Evolutionary conservation across 1,140 invertebrate species (phyloP).

Genomic region (Temnothorax longispinosus): DNA sequence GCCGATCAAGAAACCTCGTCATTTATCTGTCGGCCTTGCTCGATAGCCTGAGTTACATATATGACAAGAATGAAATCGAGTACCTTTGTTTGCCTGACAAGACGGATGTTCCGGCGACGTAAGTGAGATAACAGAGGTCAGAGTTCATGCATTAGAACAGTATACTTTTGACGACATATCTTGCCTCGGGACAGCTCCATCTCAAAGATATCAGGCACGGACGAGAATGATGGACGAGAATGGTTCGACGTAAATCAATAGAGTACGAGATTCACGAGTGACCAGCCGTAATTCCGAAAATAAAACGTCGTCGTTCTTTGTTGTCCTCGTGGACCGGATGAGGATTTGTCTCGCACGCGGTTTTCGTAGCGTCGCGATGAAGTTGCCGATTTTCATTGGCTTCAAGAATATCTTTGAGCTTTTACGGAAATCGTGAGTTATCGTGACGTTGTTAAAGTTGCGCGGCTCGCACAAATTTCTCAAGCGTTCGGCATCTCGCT

Average conservation of each 20-base stretch:
- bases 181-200: conserved; percentile 41
- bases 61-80: conserved; percentile 49
- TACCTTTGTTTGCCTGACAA: conserved; percentile 48
- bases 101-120: conserved; percentile 52
- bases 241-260: conserved; percentile 69
- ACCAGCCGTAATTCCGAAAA: conserved; percentile 31
- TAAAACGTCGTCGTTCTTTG: conserved; percentile 15
- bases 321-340: neutral
- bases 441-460: conserved; percentile 17
- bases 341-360: neutral
- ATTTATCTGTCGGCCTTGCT: conserved; percentile 3
- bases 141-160: conserved; percentile 65
- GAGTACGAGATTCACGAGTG: conserved; percentile 45
- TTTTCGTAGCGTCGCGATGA: neutral
- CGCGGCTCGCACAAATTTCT: conserved; percentile 16
- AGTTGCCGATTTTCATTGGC: neutral
- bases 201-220: conserved; percentile 47
- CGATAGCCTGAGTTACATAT: conserved; percentile 13
- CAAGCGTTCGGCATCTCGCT: conserved; percentile 39
- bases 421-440: conserved; percentile 3
- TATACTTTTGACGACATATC: conserved; percentile 72
- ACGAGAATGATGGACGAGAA: conserved; percentile 41
- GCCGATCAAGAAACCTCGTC: conserved; percentile 19
- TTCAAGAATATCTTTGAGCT: neutral
- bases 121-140: conserved; percentile 63